A percentile compares a stretch with the other conserved stretches of the same genome.
These are phyloP conservation scores for Drosophila formosana DNA, from an alignment of 2,888 invertebrate genomes.

Conservation along the genomic window DNA sequence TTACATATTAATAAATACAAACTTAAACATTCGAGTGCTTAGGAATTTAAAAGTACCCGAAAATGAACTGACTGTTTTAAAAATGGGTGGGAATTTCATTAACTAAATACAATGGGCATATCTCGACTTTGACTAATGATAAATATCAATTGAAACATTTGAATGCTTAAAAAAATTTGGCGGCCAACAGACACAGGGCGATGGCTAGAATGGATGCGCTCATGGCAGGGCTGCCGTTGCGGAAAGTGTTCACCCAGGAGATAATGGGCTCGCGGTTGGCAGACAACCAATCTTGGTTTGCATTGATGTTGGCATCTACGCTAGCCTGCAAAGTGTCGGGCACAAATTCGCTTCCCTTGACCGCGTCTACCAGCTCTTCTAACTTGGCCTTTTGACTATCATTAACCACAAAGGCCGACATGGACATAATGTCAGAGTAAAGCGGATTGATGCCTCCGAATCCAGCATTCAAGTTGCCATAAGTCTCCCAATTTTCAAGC, in stretches of 20 bases:
- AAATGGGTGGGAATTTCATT: slow-evolving; percentile 41
- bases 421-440: slow-evolving; percentile 69
- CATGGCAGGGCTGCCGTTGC: slow-evolving; percentile 52
- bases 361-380: slow-evolving; percentile 63
- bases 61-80: slow-evolving; percentile 4
- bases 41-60: slow-evolving; percentile 15
- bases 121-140: slow-evolving; percentile 27
- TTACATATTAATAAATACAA: slow-evolving; percentile 41
- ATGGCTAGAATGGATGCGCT: slow-evolving; percentile 58
- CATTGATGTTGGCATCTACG: slow-evolving; percentile 60
- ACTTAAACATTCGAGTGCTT: slow-evolving; percentile 2
- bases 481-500: slow-evolving; percentile 81
- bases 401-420: slow-evolving; percentile 76
- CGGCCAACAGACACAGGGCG: slow-evolving; percentile 44
- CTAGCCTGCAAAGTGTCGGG: slow-evolving; percentile 48
- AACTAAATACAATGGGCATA: neutral
- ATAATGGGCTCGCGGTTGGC: slow-evolving; percentile 78
- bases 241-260: slow-evolving; percentile 65
- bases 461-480: slow-evolving; percentile 67
- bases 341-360: slow-evolving; percentile 64
- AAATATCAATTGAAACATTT: slow-evolving; percentile 35
- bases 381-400: slow-evolving; percentile 69
- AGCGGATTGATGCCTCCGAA: slow-evolving; percentile 77
- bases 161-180: slow-evolving; percentile 59
- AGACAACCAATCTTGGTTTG: slow-evolving; percentile 76